phyloP scores from a whole-genome alignment of 2,113 vertebrate species.

The Bothrops jararaca region DNA sequence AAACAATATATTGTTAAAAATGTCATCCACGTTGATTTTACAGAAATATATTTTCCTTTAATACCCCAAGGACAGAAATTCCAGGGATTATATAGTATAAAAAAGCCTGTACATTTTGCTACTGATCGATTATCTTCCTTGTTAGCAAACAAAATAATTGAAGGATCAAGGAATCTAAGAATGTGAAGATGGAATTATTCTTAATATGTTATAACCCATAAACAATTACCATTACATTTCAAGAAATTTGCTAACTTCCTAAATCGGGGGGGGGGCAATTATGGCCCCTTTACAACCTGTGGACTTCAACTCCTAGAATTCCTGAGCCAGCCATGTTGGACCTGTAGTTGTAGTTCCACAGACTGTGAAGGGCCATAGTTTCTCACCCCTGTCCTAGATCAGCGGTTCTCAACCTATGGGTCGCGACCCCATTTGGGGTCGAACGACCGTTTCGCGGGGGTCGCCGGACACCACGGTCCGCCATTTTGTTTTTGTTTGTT shows the following conservation, averaged over 20 bases:
- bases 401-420: too few relatives aligned
- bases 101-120: background rate
- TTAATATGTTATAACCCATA: background rate
- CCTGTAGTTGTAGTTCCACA: background rate
- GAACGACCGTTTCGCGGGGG: too few relatives aligned
- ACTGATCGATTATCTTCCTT: background rate
- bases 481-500: too few relatives aligned
- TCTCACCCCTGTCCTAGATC: background rate
- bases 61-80: background rate
- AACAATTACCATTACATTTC: background rate
- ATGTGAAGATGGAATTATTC: background rate
- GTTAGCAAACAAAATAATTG: constrained; percentile 10
- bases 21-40: background rate
- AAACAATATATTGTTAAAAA: background rate
- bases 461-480: too few relatives aligned
- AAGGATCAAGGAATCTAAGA: background rate
- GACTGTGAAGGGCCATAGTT: background rate
- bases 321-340: background rate
- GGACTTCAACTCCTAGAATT: background rate
- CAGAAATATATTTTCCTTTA: background rate
- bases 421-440: too few relatives aligned
- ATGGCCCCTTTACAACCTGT: background rate
- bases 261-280: background rate
- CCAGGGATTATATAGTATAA: background rate
- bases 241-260: background rate